These are phyloP conservation scores for Plebejus argus DNA, from an alignment of 2,888 invertebrate genomes.

Conservation along the genomic window DNA sequence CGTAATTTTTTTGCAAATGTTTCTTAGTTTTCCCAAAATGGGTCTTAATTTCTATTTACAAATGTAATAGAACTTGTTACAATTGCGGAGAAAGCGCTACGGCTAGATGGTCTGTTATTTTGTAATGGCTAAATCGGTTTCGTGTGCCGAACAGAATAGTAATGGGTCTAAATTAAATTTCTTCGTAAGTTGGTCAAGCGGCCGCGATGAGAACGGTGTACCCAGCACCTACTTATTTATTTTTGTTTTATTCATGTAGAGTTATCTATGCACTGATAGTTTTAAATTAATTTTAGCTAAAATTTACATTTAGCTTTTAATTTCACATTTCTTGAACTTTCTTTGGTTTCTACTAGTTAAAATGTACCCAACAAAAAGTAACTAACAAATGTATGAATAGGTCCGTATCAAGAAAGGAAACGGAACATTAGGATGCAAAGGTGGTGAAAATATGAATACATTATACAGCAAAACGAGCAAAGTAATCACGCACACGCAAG, in stretches of 20 bases:
- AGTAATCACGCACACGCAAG: constrained; percentile 78
- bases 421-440: constrained; percentile 71
- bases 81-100: constrained; percentile 32
- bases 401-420: constrained; percentile 52
- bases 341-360: neutral
- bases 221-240: constrained; percentile 30
- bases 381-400: constrained; percentile 31
- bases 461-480: constrained; percentile 66
- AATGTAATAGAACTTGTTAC: neutral
- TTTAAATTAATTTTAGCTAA: neutral
- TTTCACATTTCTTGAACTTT: neutral
- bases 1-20: neutral
- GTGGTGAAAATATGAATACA: constrained; percentile 79
- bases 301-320: neutral
- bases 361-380: neutral
- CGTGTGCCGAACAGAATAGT: constrained; percentile 58
- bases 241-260: constrained; percentile 15
- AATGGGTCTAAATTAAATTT: constrained; percentile 63
- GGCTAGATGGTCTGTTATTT: constrained; percentile 40
- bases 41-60: neutral
- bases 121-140: constrained; percentile 53
- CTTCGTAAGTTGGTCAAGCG: constrained; percentile 68
- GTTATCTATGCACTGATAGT: neutral
- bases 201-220: constrained; percentile 53
- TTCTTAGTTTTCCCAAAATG: neutral